phyloP scores from a whole-genome alignment of 2,888 invertebrate genomes.

The Homarus gammarus region DNA sequence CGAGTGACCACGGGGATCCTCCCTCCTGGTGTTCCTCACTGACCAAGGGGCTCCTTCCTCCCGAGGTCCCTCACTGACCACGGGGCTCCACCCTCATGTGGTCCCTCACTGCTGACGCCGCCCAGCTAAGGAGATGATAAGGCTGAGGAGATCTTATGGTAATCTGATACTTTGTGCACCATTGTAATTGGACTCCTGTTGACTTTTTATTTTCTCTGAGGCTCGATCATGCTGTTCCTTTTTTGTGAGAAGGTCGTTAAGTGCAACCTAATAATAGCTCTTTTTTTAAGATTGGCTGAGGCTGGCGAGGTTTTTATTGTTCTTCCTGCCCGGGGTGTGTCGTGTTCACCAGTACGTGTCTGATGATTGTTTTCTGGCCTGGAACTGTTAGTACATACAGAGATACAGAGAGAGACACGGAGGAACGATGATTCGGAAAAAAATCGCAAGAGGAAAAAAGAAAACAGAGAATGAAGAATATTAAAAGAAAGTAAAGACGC shows the following conservation, averaged over 20 bases:
- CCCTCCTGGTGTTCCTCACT: not conserved
- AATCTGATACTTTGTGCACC: not conserved
- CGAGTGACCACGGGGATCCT: not conserved
- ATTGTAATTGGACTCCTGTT: not conserved
- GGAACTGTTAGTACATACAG: too few relatives aligned
- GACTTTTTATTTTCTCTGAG: not conserved
- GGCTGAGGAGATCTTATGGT: conserved; percentile 31
- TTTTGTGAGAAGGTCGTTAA: not conserved
- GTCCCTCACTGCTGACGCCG: not conserved
- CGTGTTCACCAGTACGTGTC: too few relatives aligned
- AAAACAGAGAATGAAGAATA: too few relatives aligned
- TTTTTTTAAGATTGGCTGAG: not conserved
- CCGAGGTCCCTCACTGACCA: not conserved
- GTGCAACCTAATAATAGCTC: not conserved
- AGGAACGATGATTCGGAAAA: too few relatives aligned
- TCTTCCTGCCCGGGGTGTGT: too few relatives aligned
- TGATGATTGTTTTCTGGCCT: too few relatives aligned
- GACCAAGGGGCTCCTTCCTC: not conserved
- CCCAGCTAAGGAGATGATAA: conserved; percentile 17
- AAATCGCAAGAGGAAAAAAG: too few relatives aligned
- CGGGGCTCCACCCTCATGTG: not conserved
- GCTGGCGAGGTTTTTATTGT: not conserved
- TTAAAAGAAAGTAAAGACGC: too few relatives aligned
- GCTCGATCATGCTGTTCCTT: conserved; percentile 4
- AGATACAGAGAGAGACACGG: too few relatives aligned